Evolutionary conservation across 2,888 invertebrate species (phyloP).

Genomic region (Troides oblongomaculatus): DNA sequence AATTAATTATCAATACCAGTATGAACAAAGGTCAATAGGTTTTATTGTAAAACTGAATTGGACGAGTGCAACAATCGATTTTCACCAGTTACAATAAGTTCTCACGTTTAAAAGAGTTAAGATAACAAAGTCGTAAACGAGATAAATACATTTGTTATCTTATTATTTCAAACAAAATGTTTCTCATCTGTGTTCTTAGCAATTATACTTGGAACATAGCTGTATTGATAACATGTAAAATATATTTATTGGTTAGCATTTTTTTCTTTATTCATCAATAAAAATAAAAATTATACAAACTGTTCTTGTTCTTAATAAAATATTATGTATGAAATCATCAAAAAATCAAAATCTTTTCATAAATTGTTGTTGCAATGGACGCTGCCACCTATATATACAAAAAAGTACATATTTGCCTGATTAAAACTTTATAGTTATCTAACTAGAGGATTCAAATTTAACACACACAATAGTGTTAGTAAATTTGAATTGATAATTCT

Average conservation of each 20-base stretch:
- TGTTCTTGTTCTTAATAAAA: too few species aligned
- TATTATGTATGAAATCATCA: too few species aligned
- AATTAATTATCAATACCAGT: background rate
- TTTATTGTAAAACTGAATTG: background rate
- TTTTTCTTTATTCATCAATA: background rate
- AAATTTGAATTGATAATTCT: too few species aligned
- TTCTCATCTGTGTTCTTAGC: conserved; percentile 20
- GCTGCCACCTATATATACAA: too few species aligned
- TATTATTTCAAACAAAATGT: conserved; percentile 20
- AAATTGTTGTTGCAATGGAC: too few species aligned
- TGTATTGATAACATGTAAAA: background rate
- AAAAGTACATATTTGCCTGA: too few species aligned
- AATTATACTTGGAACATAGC: background rate
- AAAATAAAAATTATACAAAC: background rate
- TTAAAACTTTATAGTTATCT: too few species aligned
- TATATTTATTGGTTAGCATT: background rate
- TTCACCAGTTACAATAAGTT: conserved; percentile 4
- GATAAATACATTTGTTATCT: conserved; percentile 17
- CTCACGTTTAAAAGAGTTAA: conserved; percentile 8
- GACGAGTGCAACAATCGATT: background rate
- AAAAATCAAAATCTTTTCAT: too few species aligned
- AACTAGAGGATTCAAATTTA: too few species aligned
- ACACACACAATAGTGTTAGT: too few species aligned
- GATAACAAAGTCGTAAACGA: conserved; percentile 12
- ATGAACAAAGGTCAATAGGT: background rate